Evolutionary conservation across 2,113 vertebrate species (phyloP).

Genomic region (Archocentrus centrarchus): DNA sequence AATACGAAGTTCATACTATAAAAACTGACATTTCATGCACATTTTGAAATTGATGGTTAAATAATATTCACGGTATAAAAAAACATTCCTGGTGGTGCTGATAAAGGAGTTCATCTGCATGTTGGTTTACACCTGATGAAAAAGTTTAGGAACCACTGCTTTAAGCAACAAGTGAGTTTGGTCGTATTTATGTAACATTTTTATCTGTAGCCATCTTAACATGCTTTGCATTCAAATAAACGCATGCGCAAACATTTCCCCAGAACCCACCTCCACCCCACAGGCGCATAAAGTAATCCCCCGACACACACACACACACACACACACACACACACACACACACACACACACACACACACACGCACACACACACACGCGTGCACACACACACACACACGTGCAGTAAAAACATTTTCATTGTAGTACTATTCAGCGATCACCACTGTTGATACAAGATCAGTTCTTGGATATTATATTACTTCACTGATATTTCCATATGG

Average conservation of each 20-base stretch:
- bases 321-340: too few species aligned
- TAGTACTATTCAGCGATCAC: too few species aligned
- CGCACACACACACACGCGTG: rapidly evolving
- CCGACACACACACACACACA: not conserved
- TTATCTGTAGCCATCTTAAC: not conserved
- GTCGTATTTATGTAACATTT: not conserved
- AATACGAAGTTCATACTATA: not conserved
- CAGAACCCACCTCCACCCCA: not conserved
- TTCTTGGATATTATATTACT: too few species aligned
- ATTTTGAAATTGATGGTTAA: not conserved
- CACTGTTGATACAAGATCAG: too few species aligned
- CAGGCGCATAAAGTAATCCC: not conserved
- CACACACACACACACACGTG: not conserved
- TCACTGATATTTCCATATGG: too few species aligned
- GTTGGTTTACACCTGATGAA: not conserved
- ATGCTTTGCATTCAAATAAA: conserved; percentile 1
- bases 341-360: not conserved
- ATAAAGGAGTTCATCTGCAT: not conserved
- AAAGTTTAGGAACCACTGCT: not conserved
- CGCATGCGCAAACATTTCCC: not conserved
- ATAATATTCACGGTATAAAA: not conserved
- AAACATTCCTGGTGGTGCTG: not conserved
- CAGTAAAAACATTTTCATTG: not conserved
- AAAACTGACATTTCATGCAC: not conserved
- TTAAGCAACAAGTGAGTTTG: not conserved